phyloP scores from a whole-genome alignment of 2,113 vertebrate genomes.

The Prunella himalayana region DNA sequence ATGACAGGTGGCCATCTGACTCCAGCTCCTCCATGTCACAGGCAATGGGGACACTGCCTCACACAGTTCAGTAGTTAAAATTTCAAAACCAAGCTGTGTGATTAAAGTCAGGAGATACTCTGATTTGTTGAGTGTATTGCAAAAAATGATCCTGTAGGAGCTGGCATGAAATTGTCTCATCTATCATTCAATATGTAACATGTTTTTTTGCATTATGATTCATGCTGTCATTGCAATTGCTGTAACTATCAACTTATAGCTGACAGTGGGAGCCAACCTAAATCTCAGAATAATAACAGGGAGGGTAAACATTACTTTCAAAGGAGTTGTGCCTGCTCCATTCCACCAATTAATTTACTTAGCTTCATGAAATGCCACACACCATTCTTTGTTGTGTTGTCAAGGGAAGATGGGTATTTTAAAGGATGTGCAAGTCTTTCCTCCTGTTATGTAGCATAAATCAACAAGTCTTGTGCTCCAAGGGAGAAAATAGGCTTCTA shows the following conservation, averaged over 20 bases:
- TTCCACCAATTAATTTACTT: background rate
- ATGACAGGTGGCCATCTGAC: background rate
- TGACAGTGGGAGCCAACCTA: background rate
- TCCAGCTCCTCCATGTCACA: background rate
- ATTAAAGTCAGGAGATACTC: background rate
- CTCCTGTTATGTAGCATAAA: background rate
- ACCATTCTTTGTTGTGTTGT: background rate
- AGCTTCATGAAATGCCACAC: background rate
- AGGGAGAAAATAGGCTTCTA: background rate
- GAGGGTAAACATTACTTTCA: background rate
- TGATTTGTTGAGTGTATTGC: background rate
- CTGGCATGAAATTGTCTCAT: background rate
- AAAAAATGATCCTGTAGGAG: constrained; percentile 2
- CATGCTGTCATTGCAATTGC: background rate
- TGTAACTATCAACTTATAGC: background rate
- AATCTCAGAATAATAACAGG: background rate
- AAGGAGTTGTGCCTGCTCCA: background rate
- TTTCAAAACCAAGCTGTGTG: background rate
- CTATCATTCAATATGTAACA: background rate
- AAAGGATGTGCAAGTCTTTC: background rate
- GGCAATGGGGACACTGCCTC: background rate
- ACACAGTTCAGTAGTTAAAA: background rate
- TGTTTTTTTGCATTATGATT: constrained; percentile 41
- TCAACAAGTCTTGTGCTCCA: background rate
- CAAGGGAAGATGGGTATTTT: background rate